Conservation (phyloP, 2,888 invertebrate genomes). For the Cerastis leucographa region DNA sequence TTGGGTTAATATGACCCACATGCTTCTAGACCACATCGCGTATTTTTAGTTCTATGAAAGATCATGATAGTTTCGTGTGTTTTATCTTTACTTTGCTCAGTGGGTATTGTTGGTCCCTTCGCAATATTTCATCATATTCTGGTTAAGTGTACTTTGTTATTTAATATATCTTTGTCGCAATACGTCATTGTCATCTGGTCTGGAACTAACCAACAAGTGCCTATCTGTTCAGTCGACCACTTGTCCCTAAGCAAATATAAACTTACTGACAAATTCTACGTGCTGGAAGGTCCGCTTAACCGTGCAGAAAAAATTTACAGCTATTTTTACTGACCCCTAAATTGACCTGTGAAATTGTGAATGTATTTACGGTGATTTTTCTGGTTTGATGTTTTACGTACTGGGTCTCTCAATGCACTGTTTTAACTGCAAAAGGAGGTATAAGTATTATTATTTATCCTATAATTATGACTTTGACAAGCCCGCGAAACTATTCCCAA, state of each 20-base stretch:
- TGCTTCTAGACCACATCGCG: not conserved
- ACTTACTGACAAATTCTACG: conserved; percentile 32
- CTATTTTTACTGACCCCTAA: not conserved
- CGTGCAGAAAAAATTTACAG: not conserved
- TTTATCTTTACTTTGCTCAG: not conserved
- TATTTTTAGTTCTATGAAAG: not conserved
- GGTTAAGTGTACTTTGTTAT: not conserved
- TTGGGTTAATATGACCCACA: not conserved
- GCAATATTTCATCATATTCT: not conserved
- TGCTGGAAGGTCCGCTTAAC: conserved; percentile 1
- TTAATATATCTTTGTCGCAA: not conserved
- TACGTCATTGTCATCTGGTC: not conserved
- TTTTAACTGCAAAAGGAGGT: not conserved
- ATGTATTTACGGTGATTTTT: not conserved
- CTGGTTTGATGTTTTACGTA: not conserved
- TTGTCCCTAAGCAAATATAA: conserved; percentile 53
- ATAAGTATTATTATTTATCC: not conserved
- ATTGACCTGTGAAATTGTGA: not conserved
- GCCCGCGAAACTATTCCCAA: too few species aligned
- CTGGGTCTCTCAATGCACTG: not conserved
- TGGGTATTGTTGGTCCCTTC: not conserved
- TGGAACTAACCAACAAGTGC: conserved; percentile 23
- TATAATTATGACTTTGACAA: too few species aligned
- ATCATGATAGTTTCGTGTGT: not conserved
- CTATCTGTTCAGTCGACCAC: conserved; percentile 9